These are phyloP conservation scores for Amblyopsis rosae DNA, from an alignment of 2,113 vertebrate genomes.

Conservation along the genomic window DNA sequence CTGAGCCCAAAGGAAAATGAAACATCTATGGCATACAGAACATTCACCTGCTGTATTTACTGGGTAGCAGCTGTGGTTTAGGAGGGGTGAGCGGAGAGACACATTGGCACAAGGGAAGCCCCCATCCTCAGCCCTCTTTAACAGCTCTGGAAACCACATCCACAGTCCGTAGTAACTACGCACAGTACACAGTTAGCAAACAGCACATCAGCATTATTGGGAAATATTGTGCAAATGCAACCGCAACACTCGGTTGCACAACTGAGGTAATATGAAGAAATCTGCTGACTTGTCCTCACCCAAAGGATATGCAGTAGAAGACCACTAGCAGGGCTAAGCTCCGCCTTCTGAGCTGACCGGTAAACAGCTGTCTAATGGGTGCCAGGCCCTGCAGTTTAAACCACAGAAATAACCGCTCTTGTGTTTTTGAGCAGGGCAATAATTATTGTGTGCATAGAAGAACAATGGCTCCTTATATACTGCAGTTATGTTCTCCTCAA, in stretches of 20 bases:
- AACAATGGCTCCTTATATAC: not conserved
- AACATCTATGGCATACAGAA: not conserved
- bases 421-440: too few species aligned
- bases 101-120: slow-evolving; percentile 70
- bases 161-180: slow-evolving; percentile 78
- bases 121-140: slow-evolving; percentile 60
- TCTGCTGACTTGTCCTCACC: slow-evolving; percentile 58
- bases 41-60: slow-evolving; percentile 72
- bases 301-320: slow-evolving; percentile 80
- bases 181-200: not conserved
- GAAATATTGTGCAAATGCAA: not conserved
- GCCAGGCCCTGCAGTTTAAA: slow-evolving; percentile 49
- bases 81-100: slow-evolving; percentile 13
- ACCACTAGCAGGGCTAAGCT: slow-evolving; percentile 66
- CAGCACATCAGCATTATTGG: not conserved
- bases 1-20: too few species aligned
- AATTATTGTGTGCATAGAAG: too few species aligned
- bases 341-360: slow-evolving; percentile 41
- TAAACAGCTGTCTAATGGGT: slow-evolving; percentile 67
- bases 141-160: slow-evolving; percentile 81
- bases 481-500: too few species aligned
- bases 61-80: slow-evolving; percentile 68
- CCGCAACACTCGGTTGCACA: not conserved
- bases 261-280: not conserved
- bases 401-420: not conserved